These are phyloP conservation scores for Athripsodes cinereus DNA, from an alignment of 2,888 invertebrate genomes.

Conservation along the genomic window DNA sequence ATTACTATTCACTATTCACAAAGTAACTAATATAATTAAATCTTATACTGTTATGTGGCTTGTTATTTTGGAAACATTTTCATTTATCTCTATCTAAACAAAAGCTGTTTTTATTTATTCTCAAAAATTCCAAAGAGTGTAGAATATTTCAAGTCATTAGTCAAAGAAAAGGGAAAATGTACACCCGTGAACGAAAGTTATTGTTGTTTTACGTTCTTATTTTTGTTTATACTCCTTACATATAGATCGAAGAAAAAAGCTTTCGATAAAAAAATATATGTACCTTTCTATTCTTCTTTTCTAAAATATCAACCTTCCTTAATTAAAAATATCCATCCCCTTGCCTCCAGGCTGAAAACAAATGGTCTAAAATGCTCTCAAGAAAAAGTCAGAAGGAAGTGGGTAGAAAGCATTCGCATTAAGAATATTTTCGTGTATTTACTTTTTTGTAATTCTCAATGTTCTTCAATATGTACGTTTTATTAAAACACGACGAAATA, in stretches of 20 bases:
- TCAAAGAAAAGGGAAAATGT: no score
- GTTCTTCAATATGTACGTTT: background rate
- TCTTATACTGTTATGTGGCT: no score
- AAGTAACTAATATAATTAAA: no score
- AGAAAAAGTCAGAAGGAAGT: constrained; percentile 12
- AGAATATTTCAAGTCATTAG: no score
- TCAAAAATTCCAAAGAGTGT: no score
- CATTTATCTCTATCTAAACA: no score
- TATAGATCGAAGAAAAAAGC: background rate
- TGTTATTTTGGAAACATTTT: no score
- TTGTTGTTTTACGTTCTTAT: no score
- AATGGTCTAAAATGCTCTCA: constrained; percentile 17
- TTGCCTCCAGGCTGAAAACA: constrained; percentile 13
- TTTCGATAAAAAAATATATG: background rate
- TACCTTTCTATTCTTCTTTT: background rate
- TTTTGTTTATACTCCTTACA: background rate
- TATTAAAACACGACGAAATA: background rate
- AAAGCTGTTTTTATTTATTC: no score
- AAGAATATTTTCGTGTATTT: background rate
- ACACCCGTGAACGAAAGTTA: no score
- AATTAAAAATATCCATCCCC: constrained; percentile 11
- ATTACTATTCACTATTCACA: no score
- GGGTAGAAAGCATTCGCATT: constrained; percentile 7
- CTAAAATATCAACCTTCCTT: constrained; percentile 1
- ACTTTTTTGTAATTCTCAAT: background rate